phyloP scores from a whole-genome alignment of 2,888 invertebrate species.

The Penaeus monodon region DNA sequence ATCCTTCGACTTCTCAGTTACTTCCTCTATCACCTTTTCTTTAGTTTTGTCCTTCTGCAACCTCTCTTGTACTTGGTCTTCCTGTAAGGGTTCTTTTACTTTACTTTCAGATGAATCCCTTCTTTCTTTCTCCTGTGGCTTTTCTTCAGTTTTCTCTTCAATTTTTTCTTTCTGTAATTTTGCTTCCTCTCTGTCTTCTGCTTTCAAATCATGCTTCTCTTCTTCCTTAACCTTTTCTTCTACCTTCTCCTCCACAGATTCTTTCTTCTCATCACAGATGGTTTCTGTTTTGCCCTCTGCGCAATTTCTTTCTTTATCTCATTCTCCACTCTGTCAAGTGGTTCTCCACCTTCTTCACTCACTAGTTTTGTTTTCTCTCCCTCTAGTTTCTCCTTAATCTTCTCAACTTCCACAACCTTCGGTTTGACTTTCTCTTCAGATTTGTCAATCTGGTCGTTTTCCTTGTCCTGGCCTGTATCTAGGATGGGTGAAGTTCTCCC shows the following conservation, averaged over 20 bases:
- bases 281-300: neutral
- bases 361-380: no score
- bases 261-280: neutral
- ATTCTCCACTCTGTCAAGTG: no score
- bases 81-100: no score
- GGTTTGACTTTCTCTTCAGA: neutral
- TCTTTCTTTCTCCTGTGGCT: no score
- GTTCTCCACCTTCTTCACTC: no score
- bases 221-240: neutral
- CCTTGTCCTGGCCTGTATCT: conserved; percentile 65
- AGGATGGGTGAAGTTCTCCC: conserved; percentile 65
- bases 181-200: conserved; percentile 63
- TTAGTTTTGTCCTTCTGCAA: neutral
- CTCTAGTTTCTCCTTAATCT: no score
- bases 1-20: no score
- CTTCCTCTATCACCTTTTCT: no score
- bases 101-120: no score
- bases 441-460: conserved; percentile 9
- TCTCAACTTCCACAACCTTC: neutral
- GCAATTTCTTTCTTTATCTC: neutral
- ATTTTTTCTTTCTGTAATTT: conserved; percentile 26
- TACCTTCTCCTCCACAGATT: neutral
- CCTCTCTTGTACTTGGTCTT: no score
- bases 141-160: no score
- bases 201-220: conserved; percentile 65